Percentiles rank a stretch among this genome's conserved stretches.
Evolutionary conservation across 2,888 invertebrate genomes (phyloP).

Genomic region (Scaptomyza cyrtandrae): DNA sequence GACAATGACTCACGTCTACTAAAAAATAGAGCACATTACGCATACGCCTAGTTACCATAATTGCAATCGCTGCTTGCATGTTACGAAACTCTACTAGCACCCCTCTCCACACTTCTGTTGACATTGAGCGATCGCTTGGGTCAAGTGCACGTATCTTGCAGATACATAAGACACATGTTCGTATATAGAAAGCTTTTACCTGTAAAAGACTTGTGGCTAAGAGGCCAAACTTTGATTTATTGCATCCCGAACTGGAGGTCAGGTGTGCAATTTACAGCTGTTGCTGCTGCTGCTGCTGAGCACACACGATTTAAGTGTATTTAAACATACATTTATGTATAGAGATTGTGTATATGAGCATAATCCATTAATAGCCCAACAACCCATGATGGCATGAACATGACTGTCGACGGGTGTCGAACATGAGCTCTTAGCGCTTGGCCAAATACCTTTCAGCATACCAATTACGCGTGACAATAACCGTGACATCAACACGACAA

Average conservation of each 20-base stretch:
- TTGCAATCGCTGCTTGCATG: not conserved
- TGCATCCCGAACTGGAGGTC: constrained; percentile 37
- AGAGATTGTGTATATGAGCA: constrained; percentile 2
- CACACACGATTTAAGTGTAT: constrained; percentile 18
- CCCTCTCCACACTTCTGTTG: not conserved
- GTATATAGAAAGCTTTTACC: constrained; percentile 31
- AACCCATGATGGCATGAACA: constrained; percentile 35
- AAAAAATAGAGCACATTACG: constrained; percentile 6
- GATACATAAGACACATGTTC: constrained; percentile 1
- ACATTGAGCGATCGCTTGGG: constrained; percentile 39
- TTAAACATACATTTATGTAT: constrained; percentile 4
- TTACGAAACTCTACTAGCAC: not conserved
- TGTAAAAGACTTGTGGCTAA: constrained; percentile 1
- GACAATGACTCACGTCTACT: not conserved
- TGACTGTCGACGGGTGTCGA: constrained; percentile 37
- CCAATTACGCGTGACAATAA: constrained; percentile 54
- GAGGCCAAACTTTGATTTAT: constrained; percentile 60
- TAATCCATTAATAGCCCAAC: constrained; percentile 65
- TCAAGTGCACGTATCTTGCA: constrained; percentile 35
- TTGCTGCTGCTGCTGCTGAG: not conserved
- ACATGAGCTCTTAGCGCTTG: constrained; percentile 43
- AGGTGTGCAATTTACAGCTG: constrained; percentile 46
- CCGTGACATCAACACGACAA: constrained; percentile 38
- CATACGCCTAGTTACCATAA: constrained; percentile 18
- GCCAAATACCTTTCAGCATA: constrained; percentile 60